Conservation (phyloP, 2,888 invertebrate species). For the Caenorhabditis sp. region DNA sequence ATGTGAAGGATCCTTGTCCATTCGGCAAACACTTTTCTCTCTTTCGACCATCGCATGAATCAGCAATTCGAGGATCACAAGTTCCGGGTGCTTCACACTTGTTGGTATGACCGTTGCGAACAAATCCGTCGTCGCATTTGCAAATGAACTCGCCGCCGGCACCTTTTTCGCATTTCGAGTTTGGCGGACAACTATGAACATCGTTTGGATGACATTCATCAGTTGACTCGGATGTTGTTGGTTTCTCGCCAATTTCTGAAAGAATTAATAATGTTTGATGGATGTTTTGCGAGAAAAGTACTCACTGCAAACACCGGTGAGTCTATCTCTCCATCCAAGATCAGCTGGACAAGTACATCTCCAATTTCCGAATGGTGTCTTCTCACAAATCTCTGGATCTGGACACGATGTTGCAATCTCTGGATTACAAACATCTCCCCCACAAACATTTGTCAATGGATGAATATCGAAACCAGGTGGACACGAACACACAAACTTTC, state of each 20-base stretch:
- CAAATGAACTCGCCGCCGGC: slow-evolving; percentile 56
- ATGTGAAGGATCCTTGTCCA: slow-evolving; percentile 50
- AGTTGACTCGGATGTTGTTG: slow-evolving; percentile 22
- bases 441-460: slow-evolving; percentile 64
- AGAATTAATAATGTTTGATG: neutral
- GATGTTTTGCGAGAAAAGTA: neutral
- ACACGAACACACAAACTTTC: slow-evolving; percentile 55
- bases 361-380: slow-evolving; percentile 67
- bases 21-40: slow-evolving; percentile 49
- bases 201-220: slow-evolving; percentile 51
- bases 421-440: slow-evolving; percentile 66
- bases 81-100: slow-evolving; percentile 59
- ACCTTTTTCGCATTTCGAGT: slow-evolving; percentile 48
- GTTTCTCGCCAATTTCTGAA: slow-evolving; percentile 43
- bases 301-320: slow-evolving; percentile 59
- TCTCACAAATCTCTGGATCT: slow-evolving; percentile 65
- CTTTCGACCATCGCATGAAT: slow-evolving; percentile 61
- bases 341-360: slow-evolving; percentile 64
- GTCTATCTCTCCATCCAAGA: slow-evolving; percentile 52
- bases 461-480: slow-evolving; percentile 65
- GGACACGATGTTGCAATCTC: slow-evolving; percentile 64
- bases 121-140: slow-evolving; percentile 56
- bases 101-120: slow-evolving; percentile 52
- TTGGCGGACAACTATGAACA: slow-evolving; percentile 38
- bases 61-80: slow-evolving; percentile 61